phyloP scores from a whole-genome alignment of 2,888 invertebrate species.

The Sylvicola fuscatus region DNA sequence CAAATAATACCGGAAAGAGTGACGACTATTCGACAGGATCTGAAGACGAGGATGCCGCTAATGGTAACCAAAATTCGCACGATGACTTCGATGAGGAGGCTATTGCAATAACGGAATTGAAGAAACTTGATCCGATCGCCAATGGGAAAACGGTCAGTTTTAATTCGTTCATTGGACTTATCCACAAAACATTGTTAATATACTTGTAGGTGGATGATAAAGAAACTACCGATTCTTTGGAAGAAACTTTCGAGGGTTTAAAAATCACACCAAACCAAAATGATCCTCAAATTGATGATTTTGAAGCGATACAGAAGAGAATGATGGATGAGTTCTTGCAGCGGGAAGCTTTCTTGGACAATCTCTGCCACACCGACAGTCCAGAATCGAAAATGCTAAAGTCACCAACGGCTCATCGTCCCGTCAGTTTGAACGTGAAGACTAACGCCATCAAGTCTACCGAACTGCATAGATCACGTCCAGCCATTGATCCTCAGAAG shows the following conservation, averaged over 20 bases:
- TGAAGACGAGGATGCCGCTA: too few relatives aligned
- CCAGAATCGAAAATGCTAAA: background rate
- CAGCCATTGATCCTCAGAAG: conserved; percentile 16
- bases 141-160: too few relatives aligned
- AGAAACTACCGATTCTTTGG: too few relatives aligned
- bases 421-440: background rate
- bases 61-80: conserved; percentile 1
- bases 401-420: background rate
- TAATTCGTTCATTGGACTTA: too few relatives aligned
- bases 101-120: conserved; percentile 1
- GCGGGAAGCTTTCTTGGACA: conserved; percentile 20
- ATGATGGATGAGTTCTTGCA: conserved; percentile 20
- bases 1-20: too few relatives aligned
- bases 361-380: conserved; percentile 4
- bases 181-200: too few relatives aligned
- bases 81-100: conserved; percentile 3
- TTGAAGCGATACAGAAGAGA: conserved; percentile 17
- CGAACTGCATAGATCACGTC: background rate
- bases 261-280: too few relatives aligned
- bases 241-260: background rate
- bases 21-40: too few relatives aligned
- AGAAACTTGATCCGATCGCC: conserved; percentile 1
- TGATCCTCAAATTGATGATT: conserved; percentile 9
- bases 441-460: background rate
- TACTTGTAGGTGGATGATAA: too few relatives aligned